phyloP scores from a whole-genome alignment of 1,140 invertebrate species.

The Bombus confusus region DNA sequence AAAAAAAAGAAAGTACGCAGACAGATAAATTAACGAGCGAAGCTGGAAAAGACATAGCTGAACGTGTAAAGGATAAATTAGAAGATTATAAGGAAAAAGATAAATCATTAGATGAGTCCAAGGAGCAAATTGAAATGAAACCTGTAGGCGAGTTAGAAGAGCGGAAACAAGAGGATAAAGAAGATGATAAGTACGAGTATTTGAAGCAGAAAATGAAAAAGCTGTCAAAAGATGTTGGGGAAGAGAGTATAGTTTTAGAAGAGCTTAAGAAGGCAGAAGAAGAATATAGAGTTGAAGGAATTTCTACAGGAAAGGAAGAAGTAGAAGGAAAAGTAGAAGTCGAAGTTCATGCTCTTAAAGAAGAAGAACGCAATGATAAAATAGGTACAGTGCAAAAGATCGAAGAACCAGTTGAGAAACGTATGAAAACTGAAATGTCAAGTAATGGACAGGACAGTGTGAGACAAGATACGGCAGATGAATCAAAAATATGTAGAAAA shows the following conservation, averaged over 20 bases:
- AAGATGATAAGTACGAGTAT: neutral
- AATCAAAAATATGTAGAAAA: neutral
- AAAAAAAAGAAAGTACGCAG: neutral
- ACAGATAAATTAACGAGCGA: neutral
- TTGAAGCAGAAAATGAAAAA: neutral
- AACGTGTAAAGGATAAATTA: neutral
- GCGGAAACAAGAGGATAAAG: neutral
- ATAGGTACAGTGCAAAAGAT: neutral
- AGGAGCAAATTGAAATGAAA: neutral
- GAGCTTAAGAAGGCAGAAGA: too few species aligned
- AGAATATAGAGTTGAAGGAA: neutral
- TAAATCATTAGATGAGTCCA: neutral
- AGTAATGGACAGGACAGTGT: neutral
- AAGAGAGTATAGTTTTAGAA: neutral
- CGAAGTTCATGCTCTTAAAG: neutral
- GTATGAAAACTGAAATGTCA: constrained; percentile 16
- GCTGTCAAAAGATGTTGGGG: neutral
- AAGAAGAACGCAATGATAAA: neutral
- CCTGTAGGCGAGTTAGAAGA: neutral
- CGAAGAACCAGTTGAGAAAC: constrained; percentile 6
- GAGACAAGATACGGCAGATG: neutral
- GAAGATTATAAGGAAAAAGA: neutral
- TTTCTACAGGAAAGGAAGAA: too few species aligned
- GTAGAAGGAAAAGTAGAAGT: neutral
- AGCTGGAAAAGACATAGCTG: neutral